Percentiles rank a stretch among this genome's conserved stretches.
phyloP scores from a whole-genome alignment of 2,888 invertebrate species.

The Tridacna crocea region DNA sequence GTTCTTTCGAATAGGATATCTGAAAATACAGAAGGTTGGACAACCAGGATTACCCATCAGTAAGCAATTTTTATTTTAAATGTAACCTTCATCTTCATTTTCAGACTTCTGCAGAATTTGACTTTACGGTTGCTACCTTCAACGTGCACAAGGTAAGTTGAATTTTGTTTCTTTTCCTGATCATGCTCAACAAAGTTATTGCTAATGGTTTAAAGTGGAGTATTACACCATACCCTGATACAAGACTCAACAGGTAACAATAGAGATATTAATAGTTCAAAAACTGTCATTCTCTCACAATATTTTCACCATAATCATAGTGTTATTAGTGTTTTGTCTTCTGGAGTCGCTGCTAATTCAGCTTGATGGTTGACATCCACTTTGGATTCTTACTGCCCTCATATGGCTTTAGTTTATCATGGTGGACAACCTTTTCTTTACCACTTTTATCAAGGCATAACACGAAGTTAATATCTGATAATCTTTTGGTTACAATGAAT shows the following conservation, averaged over 20 bases:
- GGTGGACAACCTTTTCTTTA: conserved; percentile 32
- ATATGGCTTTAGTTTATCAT: conserved; percentile 49
- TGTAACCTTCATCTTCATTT: not conserved
- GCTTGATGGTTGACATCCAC: conserved; percentile 3
- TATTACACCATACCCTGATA: not conserved
- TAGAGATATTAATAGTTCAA: not conserved
- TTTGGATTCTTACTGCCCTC: not conserved
- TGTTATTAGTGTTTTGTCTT: not conserved
- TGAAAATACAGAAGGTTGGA: conserved; percentile 15
- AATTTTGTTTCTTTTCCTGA: not conserved
- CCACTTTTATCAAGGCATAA: conserved; percentile 27
- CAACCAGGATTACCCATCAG: not conserved
- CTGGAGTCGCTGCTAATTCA: too few species aligned
- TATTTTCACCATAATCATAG: not conserved
- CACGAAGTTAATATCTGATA: conserved; percentile 28
- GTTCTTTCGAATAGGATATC: not conserved
- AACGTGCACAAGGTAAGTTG: not conserved
- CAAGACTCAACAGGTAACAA: conserved; percentile 1
- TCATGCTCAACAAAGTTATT: not conserved
- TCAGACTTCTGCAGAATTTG: not conserved
- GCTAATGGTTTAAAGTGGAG: not conserved
- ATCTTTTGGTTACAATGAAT: conserved; percentile 32
- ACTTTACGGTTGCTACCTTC: not conserved
- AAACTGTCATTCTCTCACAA: not conserved
- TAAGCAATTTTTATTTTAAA: not conserved